Evolutionary conservation across 2,888 invertebrate species (phyloP).

Genomic region (Drosophila meridiana): DNA sequence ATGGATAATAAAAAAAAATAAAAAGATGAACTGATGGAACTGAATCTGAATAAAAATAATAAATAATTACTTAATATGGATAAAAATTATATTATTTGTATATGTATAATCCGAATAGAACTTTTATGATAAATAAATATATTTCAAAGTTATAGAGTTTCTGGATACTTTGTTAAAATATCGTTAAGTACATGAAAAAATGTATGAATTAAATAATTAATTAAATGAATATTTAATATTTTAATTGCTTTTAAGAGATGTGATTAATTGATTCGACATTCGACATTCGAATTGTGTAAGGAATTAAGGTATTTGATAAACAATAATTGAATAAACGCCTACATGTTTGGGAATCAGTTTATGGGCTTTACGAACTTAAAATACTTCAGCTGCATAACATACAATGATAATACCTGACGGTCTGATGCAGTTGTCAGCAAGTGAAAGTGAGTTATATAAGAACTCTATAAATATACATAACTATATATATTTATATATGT

Average conservation of each 20-base stretch:
- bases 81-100: too few relatives aligned
- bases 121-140: too few relatives aligned
- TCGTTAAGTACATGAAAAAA: neutral
- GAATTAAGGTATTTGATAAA: neutral
- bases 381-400: neutral
- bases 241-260: neutral
- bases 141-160: too few relatives aligned
- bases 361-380: neutral
- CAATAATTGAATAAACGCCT: neutral
- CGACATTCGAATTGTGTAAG: neutral
- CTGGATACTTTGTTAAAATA: neutral
- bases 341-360: neutral
- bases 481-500: constrained; percentile 2
- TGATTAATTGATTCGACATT: neutral
- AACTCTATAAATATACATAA: constrained; percentile 25
- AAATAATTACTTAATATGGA: too few relatives aligned
- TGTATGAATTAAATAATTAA: neutral
- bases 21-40: too few relatives aligned
- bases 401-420: constrained; percentile 23
- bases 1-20: too few relatives aligned
- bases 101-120: too few relatives aligned
- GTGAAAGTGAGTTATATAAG: constrained; percentile 55
- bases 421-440: constrained; percentile 22
- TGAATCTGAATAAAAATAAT: too few relatives aligned
- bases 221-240: neutral